Evolutionary conservation across 2,888 invertebrate species (phyloP), one percentile per base, ranked within the genome.

Genomic region (Nomada fabriciana): DNA sequence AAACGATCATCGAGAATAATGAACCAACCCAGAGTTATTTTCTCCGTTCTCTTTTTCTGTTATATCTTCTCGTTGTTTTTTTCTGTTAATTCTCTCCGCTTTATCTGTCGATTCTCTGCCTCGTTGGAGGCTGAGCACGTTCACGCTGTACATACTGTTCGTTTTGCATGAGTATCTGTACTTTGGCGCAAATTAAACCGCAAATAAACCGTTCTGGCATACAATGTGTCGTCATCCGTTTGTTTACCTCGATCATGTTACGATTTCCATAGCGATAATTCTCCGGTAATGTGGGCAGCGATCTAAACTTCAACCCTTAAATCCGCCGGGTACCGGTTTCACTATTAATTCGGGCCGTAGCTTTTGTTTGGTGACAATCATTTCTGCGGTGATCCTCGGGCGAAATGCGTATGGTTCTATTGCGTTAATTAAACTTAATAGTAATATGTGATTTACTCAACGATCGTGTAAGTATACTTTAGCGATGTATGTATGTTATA

Each of bases 111-210:
- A 77, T 77, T 59, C 73, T 61, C 57, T 42, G 59, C 64, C 78
- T 47, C 60, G 53, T n/a, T 60, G 57, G n/a, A 55, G 72, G 68
- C 63, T 29, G 72, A 67, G 65, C 70, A 71, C 82, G 55, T 71
- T 50, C 80, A 59, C 53, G 76, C 84, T 83, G 80, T 85, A 77
- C 65, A 86, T 80, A 85, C 63, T 55, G 82, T 76, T 73, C 73
- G 67, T 83, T 50, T 55, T 83, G 83, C 83, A 83, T 72, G 83
- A 69, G 71, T 78, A 75, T 74, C 71, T 82, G 76, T 71, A 82
- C 71, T 68, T 67, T 57, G 53, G 72, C 74, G 83, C 78, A 83
- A 70, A 83, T 67, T 73, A 73, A 81, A 82, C 71, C 78, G 61
- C 80, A 75, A 81, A 82, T 82, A 81, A 73, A 81, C 73, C 73